Evolutionary conservation across 1,140 invertebrate species (phyloP), one percentile per base, ranked within the genome.

Genomic region (Cecropterus lyciades): DNA sequence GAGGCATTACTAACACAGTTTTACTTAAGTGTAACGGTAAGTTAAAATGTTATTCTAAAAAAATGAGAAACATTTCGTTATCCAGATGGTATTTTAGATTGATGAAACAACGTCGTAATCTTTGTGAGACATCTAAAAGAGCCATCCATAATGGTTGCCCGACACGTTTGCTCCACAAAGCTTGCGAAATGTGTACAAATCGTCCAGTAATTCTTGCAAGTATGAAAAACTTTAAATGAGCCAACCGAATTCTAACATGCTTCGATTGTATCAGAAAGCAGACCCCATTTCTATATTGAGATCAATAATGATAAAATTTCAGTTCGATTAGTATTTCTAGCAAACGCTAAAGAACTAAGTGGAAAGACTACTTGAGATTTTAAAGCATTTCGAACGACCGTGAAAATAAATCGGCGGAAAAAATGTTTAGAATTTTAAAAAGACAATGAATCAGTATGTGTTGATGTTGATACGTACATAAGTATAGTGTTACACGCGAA

Each of bases 101-200:
- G 71, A 75, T 81, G 79, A 76, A 80, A 79, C 75, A 78, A 72
- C 69, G 30, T 63, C 33, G 43, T 72, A 76, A 85, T 87, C 82
- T 85, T 69, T 79, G 77, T 75, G 73, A 80, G 75, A 76, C 77
- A 87, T 84, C 82, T 80, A 75, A 77, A 73, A 73, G 72, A 73
- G 68, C 65, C 75, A 75, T 75, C 76, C 67, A 70, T 84, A 82
- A 82, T 79, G 73, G 72, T 68, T 70, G 77, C 78, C 73, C 63
- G 67, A 77, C 73, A 71, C 77, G 70, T 72, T 71, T 72, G 66
- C 72, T 75, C 65, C 59, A 74, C 68, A 76, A 70, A 63, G 66
- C 65, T 75, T 77, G 72, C 72, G 69, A 77, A 77, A 79, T 72
- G 57, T 76, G 67, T 63, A 72, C 67, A 65, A 51, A 63, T 51